Evolutionary conservation across 2,888 invertebrate species (phyloP), one percentile per base, ranked within the genome.

Genomic region (Drosophila dives): DNA sequence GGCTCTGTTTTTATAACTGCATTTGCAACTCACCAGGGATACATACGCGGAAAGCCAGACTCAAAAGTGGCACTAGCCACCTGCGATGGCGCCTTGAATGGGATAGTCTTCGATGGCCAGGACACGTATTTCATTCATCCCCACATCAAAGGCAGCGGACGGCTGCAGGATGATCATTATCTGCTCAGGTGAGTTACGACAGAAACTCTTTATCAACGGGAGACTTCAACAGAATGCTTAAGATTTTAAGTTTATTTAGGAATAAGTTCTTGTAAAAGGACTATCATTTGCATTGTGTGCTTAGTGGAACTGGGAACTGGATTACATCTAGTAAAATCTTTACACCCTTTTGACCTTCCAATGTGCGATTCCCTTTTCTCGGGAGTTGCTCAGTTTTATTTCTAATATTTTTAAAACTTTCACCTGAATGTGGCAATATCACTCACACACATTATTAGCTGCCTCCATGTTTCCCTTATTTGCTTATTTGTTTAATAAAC

Each of bases 31-130:
- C 67, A 68, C 17, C 77, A 93, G 86, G 98, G 98, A 66, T 94
- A 94, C 75, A 94, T 98, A 64, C 94, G 96, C 74, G 95, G 95
- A 68, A 94, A 94, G 79, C 94, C 94, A 2, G 94, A 94, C 65
- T 98, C 98, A 5, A 96, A 96, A 95, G 97, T 95, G 62, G 98
- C 98, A 1, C 91, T 98, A 58, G 98, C 98, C 58, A 97, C 97
- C 6, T 98, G 98, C 91, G 86, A 86, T 75, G 93, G 94, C 60
- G 81, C 96, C 54, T 93, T 95, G 48, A 95, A 96, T 59, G 98
- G 98, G 10, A 94, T 97, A 72, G 94, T 98, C 74, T 97, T 95
- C 91, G 97, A 98, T 91, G 97, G 97, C 36, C 92, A 94, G 71
- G 95, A 95, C 70, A 95, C 96, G 92, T 96, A 95, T 92, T 97